phyloP scores from a whole-genome alignment of 53 echinoderm and acorn worm genomes.

The Stichopus horrens region DNA sequence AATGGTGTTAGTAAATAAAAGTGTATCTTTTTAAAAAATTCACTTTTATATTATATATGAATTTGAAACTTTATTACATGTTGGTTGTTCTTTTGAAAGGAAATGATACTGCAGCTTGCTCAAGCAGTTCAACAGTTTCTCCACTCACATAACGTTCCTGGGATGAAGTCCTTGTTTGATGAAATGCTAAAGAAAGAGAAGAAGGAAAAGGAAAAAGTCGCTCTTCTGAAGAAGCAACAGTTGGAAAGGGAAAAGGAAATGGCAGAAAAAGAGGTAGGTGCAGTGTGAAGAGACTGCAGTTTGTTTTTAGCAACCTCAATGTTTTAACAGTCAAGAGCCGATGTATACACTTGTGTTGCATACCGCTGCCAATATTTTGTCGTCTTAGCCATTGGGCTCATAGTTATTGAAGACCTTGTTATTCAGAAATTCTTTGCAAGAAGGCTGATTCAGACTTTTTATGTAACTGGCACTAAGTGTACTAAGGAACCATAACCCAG shows the following conservation, averaged over 20 bases:
- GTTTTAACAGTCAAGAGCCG: too few species aligned
- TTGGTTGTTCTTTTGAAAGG: constrained; percentile 47
- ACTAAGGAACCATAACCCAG: too few species aligned
- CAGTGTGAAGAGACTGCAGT: too few species aligned
- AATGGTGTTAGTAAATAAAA: too few species aligned
- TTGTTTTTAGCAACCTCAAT: too few species aligned
- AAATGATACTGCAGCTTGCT: constrained; percentile 89
- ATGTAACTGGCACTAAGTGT: too few species aligned
- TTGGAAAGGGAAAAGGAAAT: constrained; percentile 67
- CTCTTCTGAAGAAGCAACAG: constrained; percentile 70
- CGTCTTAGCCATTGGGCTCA: too few species aligned
- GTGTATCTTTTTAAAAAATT: neutral
- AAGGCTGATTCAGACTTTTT: too few species aligned
- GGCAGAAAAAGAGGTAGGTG: constrained; percentile 75
- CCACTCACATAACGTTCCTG: constrained; percentile 84
- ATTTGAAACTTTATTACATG: neutral
- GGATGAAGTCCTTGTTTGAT: constrained; percentile 90
- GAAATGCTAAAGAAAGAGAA: constrained; percentile 91
- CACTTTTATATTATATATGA: neutral
- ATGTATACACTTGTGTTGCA: too few species aligned
- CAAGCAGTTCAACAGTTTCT: constrained; percentile 90
- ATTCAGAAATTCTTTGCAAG: too few species aligned
- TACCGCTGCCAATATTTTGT: too few species aligned
- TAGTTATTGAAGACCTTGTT: too few species aligned
- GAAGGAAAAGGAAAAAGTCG: constrained; percentile 78